Conservation (phyloP, 1,140 invertebrate species). For the Ostrea edulis region DNA sequence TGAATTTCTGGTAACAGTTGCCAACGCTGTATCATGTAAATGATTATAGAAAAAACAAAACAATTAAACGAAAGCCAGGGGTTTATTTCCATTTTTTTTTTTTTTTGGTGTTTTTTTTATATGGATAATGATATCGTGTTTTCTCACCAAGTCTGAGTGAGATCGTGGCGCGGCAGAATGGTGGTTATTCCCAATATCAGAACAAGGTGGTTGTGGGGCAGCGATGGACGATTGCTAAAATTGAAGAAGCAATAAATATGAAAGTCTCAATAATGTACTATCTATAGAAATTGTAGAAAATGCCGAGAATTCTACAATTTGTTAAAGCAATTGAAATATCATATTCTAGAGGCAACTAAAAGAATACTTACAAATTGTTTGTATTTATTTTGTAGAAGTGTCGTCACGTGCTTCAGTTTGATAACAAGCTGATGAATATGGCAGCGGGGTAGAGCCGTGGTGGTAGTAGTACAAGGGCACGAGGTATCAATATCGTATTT, state of each 20-base stretch:
- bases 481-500: not conserved
- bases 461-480: not conserved
- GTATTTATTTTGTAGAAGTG: not conserved
- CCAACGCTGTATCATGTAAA: too few species aligned
- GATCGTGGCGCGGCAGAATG: not conserved
- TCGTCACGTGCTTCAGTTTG: not conserved
- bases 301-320: too few species aligned
- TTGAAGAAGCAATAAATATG: not conserved
- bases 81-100: too few species aligned
- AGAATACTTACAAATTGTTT: not conserved
- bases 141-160: not conserved
- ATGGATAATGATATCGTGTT: not conserved
- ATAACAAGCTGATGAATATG: not conserved
- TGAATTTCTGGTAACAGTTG: not conserved
- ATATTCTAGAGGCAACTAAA: not conserved
- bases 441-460: not conserved
- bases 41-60: too few species aligned
- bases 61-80: too few species aligned
- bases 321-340: too few species aligned
- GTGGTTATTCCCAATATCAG: not conserved
- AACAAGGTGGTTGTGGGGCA: not conserved
- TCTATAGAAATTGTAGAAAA: too few species aligned
- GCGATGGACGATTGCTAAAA: constrained; percentile 1
- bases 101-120: too few species aligned
- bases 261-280: not conserved